Conservation (phyloP, 1,140 invertebrate genomes). For the Dinoponera quadriceps region DNA sequence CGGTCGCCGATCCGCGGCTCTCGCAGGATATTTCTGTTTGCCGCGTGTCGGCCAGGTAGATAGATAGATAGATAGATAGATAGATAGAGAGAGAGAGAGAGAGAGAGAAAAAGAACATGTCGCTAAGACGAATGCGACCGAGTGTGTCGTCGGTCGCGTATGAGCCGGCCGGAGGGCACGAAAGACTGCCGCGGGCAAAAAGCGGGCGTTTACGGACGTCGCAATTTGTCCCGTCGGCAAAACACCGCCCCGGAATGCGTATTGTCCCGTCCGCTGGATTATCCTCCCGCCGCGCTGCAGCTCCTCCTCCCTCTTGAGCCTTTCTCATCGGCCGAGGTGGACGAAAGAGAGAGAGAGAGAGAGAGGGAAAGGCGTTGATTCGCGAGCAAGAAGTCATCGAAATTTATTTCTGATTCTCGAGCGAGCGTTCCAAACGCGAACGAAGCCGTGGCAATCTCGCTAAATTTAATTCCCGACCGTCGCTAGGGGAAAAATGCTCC, state of each 20-base stretch:
- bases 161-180: slow-evolving; percentile 66
- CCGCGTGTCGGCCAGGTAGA: background rate
- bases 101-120: background rate
- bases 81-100: no score
- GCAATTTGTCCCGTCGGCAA: slow-evolving; percentile 84
- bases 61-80: no score
- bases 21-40: background rate
- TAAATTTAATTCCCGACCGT: background rate
- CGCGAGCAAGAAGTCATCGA: slow-evolving; percentile 21
- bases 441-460: background rate
- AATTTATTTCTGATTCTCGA: slow-evolving; percentile 40
- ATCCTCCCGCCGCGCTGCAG: slow-evolving; percentile 46
- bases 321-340: no score
- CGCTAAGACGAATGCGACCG: slow-evolving; percentile 34
- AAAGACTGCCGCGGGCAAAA: slow-evolving; percentile 75
- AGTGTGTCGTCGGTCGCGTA: slow-evolving; percentile 64
- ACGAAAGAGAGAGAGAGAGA: no score
- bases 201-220: slow-evolving; percentile 81
- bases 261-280: slow-evolving; percentile 76
- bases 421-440: background rate
- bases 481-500: background rate
- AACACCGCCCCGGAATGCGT: slow-evolving; percentile 81
- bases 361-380: slow-evolving; percentile 7
- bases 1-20: background rate
- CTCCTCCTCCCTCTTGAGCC: no score